A percentile compares a stretch with the other conserved stretches of the same genome.
These are phyloP conservation scores for Mesoligia furuncula DNA, from an alignment of 2,888 invertebrate species.

Conservation along the genomic window DNA sequence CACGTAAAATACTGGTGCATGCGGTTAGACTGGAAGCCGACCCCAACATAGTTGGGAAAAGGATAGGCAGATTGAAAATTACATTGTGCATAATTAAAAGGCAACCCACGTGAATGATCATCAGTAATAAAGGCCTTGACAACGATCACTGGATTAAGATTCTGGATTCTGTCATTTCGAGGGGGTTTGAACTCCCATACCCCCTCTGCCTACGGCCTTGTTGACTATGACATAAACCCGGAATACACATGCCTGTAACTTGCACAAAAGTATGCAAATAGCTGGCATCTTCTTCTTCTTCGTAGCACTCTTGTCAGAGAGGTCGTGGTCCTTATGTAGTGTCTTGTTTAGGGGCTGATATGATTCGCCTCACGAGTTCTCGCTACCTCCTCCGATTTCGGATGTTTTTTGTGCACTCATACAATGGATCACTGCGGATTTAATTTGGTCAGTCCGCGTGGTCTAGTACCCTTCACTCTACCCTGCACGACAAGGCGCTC, in stretches of 20 bases:
- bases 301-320: not conserved
- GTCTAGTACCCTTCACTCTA: no score
- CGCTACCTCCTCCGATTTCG: not conserved
- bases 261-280: no score
- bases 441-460: no score
- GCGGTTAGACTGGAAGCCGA: no score
- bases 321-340: not conserved
- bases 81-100: not conserved
- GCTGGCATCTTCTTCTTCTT: no score
- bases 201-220: not conserved
- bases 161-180: not conserved
- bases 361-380: not conserved
- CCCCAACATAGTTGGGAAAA: no score
- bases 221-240: conserved; percentile 14
- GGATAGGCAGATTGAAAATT: no score
- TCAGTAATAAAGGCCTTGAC: not conserved
- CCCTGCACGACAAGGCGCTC: no score
- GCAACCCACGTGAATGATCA: not conserved
- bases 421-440: no score
- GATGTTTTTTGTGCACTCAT: not conserved
- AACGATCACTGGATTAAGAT: not conserved
- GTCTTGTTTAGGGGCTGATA: not conserved
- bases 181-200: not conserved
- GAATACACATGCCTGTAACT: no score
- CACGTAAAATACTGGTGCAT: no score